Evolutionary conservation across 23 tunicate species (phyloP), one percentile per base, ranked within the genome.

Genomic region (Botrylloides violaceus): DNA sequence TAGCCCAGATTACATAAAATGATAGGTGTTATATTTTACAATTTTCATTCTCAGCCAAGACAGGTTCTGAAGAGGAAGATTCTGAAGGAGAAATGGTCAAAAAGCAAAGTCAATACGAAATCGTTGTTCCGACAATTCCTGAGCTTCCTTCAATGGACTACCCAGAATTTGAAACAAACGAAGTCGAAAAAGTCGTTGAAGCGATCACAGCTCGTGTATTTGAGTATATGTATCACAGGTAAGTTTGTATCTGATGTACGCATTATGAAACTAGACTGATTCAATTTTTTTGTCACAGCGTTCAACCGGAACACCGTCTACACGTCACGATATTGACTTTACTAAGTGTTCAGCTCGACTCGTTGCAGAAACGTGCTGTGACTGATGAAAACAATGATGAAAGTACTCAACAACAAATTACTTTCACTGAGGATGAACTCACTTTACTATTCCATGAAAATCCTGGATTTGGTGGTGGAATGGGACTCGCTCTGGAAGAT

Each of bases 401-500:
- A 34, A 36, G 4, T 33, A 3, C 59, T n/a, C 24, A 33, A 3
- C 5, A 66, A 7, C 37, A 80, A 23, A 61, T 70, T 38, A 63
- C 80, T 9, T 88, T 81, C 71, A 71, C 79, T 2, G 87, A 81
- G 32, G 96, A 88, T 39, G 96, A 88, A 50, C 66, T 77, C 4
- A 78, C 79, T 65, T 76, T 88, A 25, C 65, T 88, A 64, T 61
- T 88, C 34, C 87, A 88, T 36, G 96, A 82, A 31, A 88, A 88
- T 36, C 87, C 88, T 20, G 96, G 95, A 47, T 87, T 87, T 32
- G 95, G 95, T 3, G 70, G 53, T 20, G 80, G 68, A 37, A 33
- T 47, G 5, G 34, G 36, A 62, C 56, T 76, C 33, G 33, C 58
- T n/a, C 48, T 85, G 43, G 53, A 48, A 27, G 95, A 87, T 49